phyloP scores from a whole-genome alignment of 2,113 vertebrate genomes.

The Sturnira hondurensis region DNA sequence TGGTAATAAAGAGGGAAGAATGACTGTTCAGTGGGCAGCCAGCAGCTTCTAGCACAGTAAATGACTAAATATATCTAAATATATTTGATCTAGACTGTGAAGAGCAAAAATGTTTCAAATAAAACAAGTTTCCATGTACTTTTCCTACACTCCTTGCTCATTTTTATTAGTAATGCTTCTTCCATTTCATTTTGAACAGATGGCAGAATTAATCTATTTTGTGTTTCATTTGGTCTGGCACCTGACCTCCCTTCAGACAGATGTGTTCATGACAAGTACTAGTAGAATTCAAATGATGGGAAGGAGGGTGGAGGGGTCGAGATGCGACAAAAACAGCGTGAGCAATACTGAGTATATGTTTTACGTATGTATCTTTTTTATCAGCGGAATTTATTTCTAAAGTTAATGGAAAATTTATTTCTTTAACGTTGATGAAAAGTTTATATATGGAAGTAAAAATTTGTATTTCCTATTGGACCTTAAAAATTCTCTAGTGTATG shows the following conservation, averaged over 20 bases:
- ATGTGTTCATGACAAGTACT: not conserved
- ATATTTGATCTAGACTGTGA: not conserved
- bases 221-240: not conserved
- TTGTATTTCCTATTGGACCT: not conserved
- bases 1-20: not conserved
- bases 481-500: not conserved
- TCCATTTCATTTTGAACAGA: not conserved
- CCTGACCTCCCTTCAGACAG: not conserved
- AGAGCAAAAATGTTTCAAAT: not conserved
- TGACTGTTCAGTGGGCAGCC: not conserved
- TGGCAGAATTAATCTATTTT: not conserved
- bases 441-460: not conserved
- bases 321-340: not conserved
- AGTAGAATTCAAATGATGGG: not conserved
- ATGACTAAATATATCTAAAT: not conserved
- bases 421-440: not conserved
- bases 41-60: not conserved
- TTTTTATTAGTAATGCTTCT: not conserved
- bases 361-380: not conserved
- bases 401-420: not conserved
- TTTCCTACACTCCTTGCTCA: not conserved
- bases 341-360: not conserved
- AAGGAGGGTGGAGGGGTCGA: not conserved
- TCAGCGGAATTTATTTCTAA: not conserved
- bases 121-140: not conserved